phyloP scores from a whole-genome alignment of 2,888 invertebrate genomes.

The Melanotus villosus region DNA sequence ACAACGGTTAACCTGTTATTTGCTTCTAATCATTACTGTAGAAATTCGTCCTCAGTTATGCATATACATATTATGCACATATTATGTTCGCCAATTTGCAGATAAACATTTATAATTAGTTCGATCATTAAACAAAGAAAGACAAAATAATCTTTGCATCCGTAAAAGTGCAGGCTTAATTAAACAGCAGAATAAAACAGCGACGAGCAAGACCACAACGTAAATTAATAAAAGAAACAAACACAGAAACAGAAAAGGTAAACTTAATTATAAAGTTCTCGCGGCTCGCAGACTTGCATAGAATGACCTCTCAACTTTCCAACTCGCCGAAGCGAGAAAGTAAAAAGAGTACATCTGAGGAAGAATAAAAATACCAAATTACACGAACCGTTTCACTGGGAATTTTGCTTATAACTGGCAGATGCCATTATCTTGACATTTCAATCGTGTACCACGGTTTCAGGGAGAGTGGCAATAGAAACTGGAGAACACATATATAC shows the following conservation, averaged over 20 bases:
- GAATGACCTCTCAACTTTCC: constrained; percentile 13
- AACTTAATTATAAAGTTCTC: constrained; percentile 20
- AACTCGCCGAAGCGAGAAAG: not conserved
- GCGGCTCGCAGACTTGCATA: not conserved
- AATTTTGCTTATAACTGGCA: constrained; percentile 22
- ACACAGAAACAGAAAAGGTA: constrained; percentile 7
- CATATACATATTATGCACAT: too few relatives aligned
- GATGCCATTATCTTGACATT: constrained; percentile 25
- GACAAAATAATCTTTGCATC: too few relatives aligned
- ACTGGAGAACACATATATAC: constrained; percentile 7
- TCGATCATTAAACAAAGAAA: too few relatives aligned
- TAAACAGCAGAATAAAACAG: too few relatives aligned
- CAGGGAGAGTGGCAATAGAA: constrained; percentile 13
- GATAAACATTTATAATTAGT: too few relatives aligned
- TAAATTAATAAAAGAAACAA: constrained; percentile 25
- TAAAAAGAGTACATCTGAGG: constrained; percentile 2
- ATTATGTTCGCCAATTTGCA: too few relatives aligned
- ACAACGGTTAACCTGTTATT: too few relatives aligned
- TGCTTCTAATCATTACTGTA: too few relatives aligned
- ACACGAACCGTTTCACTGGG: constrained; percentile 10
- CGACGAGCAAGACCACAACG: not conserved
- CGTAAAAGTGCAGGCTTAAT: too few relatives aligned
- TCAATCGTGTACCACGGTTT: constrained; percentile 10
- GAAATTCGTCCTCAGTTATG: too few relatives aligned
- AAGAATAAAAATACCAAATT: constrained; percentile 17